Base-by-base conservation (phyloP, 2,888 invertebrate species). In the Xestia rhomboidea region DNA sequence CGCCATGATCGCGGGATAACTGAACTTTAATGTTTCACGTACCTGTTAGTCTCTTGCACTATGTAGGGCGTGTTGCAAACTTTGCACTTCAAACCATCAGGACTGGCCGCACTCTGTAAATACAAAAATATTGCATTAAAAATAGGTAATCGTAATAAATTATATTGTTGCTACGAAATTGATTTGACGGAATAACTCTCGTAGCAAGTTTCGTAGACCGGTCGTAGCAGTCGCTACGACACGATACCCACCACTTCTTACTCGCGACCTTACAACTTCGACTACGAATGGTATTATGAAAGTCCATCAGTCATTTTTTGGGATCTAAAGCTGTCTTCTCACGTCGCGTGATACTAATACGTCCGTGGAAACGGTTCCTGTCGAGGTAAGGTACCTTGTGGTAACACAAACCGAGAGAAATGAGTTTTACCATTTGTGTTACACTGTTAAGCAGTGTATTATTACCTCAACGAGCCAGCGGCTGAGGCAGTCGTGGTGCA, bases 401-500 rank as follows among this genome's bases (percentile, higher is more conserved):
- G 21, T 24, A 54, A 13, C 44, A 46, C 46, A 67, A 46, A 24
- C 24, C 1, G 8, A 13, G 13, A 7, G 13, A 49, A 34, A 21
- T 21, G 30, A 21, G 10, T 2, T 60, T 10, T 8, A 10, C 10
- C 4, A 21, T 21, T 21, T 30, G 21, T 30, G 10, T 21, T 60
- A 57, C 7, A n/a, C 51, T 27, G 1, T 30, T 21, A 21, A 60
- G 27, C 24, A 27, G 7, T 62, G 18, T 41, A 60, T 15, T 8
- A 18, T 60, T 90, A 98, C 99, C 97, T 99, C 99, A 73, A 99
- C 98, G 1, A 99, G 97, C 99, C 99, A 99, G 82, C 98, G 97
- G 81, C 98, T 97, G 74, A 99, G 97, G 93, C 99, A 99, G 93
- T 99, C 98, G 93, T 99, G 99, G 95, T 99, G 99, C 70, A 99